A percentile compares a stretch with the other conserved stretches of the same genome.
phyloP scores from a whole-genome alignment of 2,113 vertebrate species.

The Prietella phreatophila region DNA sequence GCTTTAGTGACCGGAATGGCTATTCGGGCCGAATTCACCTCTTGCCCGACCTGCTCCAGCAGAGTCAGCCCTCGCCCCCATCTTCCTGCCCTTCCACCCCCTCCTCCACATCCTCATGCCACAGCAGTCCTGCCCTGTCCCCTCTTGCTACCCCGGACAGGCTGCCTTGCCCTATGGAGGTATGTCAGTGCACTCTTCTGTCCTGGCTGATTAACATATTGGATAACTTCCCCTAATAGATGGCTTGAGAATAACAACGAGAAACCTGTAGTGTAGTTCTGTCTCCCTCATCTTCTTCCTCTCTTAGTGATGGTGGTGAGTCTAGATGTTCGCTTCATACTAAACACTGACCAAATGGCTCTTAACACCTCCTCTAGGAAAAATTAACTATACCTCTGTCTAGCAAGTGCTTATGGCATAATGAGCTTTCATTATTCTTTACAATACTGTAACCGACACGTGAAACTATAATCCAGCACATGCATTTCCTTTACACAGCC shows the following conservation, averaged over 20 bases:
- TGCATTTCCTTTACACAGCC: not conserved
- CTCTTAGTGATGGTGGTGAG: conserved; percentile 19
- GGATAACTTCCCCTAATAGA: not conserved
- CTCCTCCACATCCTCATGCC: conserved; percentile 90
- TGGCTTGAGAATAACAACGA: not conserved
- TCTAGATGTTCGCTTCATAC: not conserved
- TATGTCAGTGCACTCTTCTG: conserved; percentile 78
- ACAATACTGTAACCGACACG: not conserved
- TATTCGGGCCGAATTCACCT: conserved; percentile 96
- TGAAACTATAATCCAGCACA: not conserved
- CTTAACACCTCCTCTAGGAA: not conserved
- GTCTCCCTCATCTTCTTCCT: not conserved
- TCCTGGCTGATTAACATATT: conserved; percentile 45
- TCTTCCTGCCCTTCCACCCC: conserved; percentile 80
- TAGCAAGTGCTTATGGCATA: not conserved
- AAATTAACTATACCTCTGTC: not conserved
- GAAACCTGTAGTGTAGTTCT: not conserved
- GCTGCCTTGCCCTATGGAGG: conserved; percentile 89
- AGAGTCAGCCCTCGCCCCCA: conserved; percentile 98
- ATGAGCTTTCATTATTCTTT: not conserved
- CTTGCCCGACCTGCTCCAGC: conserved; percentile 99
- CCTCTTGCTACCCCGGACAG: conserved; percentile 97
- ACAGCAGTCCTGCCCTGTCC: conserved; percentile 95
- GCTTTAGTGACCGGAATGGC: conserved; percentile 73
- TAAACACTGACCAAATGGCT: conserved; percentile 11